Evolutionary conservation across 1,140 invertebrate genomes (phyloP).

Genomic region (Tetragnatha versicolor): DNA sequence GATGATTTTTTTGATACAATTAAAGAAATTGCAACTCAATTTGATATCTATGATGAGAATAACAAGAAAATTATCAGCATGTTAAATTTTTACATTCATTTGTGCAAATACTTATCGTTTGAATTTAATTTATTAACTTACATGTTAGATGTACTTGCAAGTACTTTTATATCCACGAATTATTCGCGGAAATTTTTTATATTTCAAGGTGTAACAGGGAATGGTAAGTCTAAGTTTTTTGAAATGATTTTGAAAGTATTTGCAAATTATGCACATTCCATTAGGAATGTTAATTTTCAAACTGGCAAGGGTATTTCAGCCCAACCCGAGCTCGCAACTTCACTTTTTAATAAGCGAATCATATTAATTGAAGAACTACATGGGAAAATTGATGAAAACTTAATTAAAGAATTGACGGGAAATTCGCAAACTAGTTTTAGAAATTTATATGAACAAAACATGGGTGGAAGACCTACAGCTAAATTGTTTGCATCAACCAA

Average conservation of each 20-base stretch:
- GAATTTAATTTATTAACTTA: background rate
- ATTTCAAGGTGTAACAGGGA: conserved; percentile 13
- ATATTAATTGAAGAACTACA: conserved; percentile 5
- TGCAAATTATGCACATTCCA: background rate
- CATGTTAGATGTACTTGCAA: conserved; percentile 8
- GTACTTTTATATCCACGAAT: conserved; percentile 13
- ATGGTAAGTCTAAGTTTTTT: conserved; percentile 35
- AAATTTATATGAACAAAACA: conserved; percentile 17
- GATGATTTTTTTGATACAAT: conserved; percentile 16
- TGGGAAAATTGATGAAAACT: conserved; percentile 20
- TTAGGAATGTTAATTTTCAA: conserved; percentile 4
- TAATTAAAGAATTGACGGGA: conserved; percentile 17
- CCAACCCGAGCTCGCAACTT: conserved; percentile 11
- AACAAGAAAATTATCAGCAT: background rate
- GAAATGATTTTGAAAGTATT: conserved; percentile 15
- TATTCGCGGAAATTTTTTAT: conserved; percentile 18
- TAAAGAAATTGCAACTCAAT: background rate
- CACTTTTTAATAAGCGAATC: background rate
- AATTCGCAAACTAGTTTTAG: conserved; percentile 20
- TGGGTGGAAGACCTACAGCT: conserved; percentile 5
- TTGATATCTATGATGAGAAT: background rate
- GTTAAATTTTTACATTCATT: conserved; percentile 22
- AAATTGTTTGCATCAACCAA: conserved; percentile 28
- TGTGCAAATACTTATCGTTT: conserved; percentile 19
- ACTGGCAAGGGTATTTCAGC: background rate